Evolutionary conservation across 2,113 vertebrate species (phyloP).

Genomic region (Paralichthys olivaceus): DNA sequence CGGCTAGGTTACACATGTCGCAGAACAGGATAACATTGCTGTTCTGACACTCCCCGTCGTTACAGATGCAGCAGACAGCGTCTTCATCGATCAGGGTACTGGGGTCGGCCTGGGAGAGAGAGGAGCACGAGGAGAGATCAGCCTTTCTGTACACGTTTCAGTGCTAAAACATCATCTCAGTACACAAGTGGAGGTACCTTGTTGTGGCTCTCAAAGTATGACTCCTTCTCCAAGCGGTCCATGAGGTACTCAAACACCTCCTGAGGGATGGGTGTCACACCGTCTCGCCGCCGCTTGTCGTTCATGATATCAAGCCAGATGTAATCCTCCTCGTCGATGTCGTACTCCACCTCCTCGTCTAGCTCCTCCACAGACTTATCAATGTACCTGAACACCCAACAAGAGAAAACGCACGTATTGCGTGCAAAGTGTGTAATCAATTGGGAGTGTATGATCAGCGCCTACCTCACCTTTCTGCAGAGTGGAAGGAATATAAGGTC

Average conservation of each 20-base stretch:
- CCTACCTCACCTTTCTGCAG: neutral
- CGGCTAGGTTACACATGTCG: slow-evolving; percentile 99
- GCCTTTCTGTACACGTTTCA: neutral
- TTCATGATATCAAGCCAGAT: slow-evolving; percentile 99
- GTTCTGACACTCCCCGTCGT: slow-evolving; percentile 98
- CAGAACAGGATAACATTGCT: slow-evolving; percentile 99
- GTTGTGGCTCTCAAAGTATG: slow-evolving; percentile 99
- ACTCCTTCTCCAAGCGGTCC: slow-evolving; percentile 98
- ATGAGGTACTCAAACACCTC: slow-evolving; percentile 98
- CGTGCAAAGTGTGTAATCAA: neutral
- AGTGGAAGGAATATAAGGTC: neutral
- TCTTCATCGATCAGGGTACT: slow-evolving; percentile 96
- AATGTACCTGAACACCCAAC: slow-evolving; percentile 88
- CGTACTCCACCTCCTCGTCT: slow-evolving; percentile 98
- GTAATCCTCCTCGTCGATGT: slow-evolving; percentile 98
- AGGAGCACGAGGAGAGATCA: neutral
- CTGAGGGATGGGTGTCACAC: slow-evolving; percentile 94
- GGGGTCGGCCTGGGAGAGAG: slow-evolving; percentile 86
- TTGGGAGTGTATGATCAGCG: neutral
- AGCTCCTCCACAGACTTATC: slow-evolving; percentile 98
- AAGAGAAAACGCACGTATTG: neutral
- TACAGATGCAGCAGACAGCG: slow-evolving; percentile 98
- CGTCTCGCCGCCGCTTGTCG: slow-evolving; percentile 91
- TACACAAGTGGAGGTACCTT: slow-evolving; percentile 80
- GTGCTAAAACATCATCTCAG: neutral